Evolutionary conservation across 2,113 vertebrate genomes (phyloP).

Genomic region (Lonchura striata): DNA sequence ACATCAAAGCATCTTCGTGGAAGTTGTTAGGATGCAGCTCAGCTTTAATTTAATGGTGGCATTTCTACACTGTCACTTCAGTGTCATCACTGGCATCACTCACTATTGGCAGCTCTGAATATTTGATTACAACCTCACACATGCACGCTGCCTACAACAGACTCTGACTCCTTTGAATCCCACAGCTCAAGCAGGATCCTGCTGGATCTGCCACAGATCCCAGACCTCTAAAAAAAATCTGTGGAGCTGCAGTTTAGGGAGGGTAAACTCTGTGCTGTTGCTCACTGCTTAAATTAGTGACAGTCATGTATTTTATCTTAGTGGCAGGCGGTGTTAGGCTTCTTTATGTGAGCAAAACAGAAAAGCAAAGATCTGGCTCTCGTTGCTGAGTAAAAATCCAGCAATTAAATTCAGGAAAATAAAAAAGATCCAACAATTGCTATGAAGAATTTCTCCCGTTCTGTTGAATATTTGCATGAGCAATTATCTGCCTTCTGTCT

Average conservation of each 20-base stretch:
- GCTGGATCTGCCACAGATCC: neutral
- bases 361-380: neutral
- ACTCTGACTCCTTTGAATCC: neutral
- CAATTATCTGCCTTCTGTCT: neutral
- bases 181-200: neutral
- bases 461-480: neutral
- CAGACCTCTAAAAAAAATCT: neutral
- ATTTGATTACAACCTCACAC: conserved; percentile 1
- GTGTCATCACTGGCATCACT: neutral
- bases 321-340: neutral
- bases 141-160: neutral
- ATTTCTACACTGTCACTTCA: neutral
- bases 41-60: neutral
- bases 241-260: neutral
- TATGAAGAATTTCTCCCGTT: neutral
- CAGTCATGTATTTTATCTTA: neutral
- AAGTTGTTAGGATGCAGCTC: neutral
- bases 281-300: neutral
- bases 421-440: neutral
- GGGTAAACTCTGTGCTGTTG: neutral
- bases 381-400: neutral
- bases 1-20: neutral
- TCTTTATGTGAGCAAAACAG: neutral
- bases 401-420: neutral
- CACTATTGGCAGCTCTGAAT: conserved; percentile 24